Percentiles rank a stretch among this genome's conserved stretches.
These are phyloP conservation scores for Mobula birostris DNA, from an alignment of 2,113 vertebrate genomes.

Conservation along the genomic window DNA sequence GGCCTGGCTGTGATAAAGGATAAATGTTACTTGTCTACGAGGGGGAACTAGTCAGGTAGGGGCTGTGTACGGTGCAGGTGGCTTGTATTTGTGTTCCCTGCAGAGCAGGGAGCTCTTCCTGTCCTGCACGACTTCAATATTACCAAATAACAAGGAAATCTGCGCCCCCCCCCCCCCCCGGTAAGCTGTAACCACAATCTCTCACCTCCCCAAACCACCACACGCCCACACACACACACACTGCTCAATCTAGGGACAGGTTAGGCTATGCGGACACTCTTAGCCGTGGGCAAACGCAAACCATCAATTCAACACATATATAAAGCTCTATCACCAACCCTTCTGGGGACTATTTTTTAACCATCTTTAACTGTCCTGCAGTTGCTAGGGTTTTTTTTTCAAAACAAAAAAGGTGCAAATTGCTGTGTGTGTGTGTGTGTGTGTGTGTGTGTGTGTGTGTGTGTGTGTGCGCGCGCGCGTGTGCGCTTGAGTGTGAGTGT, in stretches of 20 bases:
- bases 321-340: conserved; percentile 12
- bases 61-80: neutral
- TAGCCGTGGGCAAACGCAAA: neutral
- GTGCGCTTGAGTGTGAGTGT: too few species aligned
- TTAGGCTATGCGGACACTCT: neutral
- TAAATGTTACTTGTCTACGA: neutral
- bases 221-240: too few species aligned
- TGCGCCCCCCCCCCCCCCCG: too few species aligned
- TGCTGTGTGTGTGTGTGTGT: neutral
- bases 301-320: neutral
- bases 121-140: neutral
- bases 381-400: conserved; percentile 62
- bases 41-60: neutral
- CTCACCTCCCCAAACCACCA: too few species aligned
- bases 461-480: too few species aligned
- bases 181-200: too few species aligned
- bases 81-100: neutral
- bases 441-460: too few species aligned
- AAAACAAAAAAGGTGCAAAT: conserved; percentile 63
- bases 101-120: neutral
- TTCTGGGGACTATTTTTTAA: neutral
- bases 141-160: too few species aligned
- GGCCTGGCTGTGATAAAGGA: neutral
- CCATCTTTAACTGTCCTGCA: conserved; percentile 60
- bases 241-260: neutral